Conservation (phyloP, 1,140 invertebrate species). For the Macrobrachium nipponense region DNA sequence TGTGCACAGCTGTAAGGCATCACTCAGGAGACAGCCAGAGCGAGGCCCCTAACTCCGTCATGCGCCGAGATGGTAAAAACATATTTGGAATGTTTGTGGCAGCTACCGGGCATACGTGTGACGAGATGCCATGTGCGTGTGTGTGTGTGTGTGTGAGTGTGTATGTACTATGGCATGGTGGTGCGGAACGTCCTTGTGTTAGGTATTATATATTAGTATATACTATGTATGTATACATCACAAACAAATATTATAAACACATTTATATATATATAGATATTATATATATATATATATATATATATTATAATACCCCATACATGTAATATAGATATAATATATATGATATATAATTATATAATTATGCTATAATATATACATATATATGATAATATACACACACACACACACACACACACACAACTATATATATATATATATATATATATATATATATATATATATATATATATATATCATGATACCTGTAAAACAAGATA, state of each 20-base stretch:
- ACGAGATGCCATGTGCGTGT: background rate
- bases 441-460: too few species aligned
- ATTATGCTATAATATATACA: too few species aligned
- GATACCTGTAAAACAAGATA: too few species aligned
- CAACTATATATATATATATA: too few species aligned
- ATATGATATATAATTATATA: too few species aligned
- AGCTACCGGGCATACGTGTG: background rate
- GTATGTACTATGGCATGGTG: background rate
- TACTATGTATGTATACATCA: background rate
- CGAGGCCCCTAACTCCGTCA: constrained; percentile 30
- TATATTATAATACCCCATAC: background rate
- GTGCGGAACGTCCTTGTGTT: background rate
- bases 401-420: too few species aligned
- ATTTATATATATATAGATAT: background rate
- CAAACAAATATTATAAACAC: background rate
- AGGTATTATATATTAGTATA: too few species aligned
- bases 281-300: background rate
- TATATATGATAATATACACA: too few species aligned
- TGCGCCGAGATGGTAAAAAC: background rate
- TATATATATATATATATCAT: too few species aligned
- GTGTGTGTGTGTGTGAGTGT: constrained; percentile 31
- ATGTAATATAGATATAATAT: too few species aligned
- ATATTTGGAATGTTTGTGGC: constrained; percentile 9
- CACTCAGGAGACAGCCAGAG: constrained; percentile 31
- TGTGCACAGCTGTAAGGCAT: constrained; percentile 37